Evolutionary conservation across 2,797 vertebrate genomes (phyloP).

Genomic region (Oreochromis mossambicus): DNA sequence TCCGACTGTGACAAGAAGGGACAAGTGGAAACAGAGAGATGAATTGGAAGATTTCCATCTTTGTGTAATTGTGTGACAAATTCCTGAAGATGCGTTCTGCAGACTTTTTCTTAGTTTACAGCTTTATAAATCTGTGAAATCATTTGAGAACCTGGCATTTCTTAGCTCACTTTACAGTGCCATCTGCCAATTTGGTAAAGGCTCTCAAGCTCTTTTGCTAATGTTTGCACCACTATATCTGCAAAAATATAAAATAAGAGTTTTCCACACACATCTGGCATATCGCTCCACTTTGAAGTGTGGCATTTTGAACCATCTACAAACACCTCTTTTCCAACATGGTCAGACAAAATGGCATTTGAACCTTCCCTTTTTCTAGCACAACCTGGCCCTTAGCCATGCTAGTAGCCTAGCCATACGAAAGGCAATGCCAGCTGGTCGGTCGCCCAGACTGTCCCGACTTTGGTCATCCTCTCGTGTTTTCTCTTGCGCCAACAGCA

Average conservation of each 20-base stretch:
- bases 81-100: neutral
- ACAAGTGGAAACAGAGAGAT: neutral
- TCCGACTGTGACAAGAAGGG: neutral
- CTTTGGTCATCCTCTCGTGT: neutral
- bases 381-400: neutral
- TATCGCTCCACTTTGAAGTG: neutral
- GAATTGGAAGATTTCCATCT: neutral
- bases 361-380: neutral
- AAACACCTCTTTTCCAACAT: neutral
- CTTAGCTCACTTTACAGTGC: neutral
- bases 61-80: neutral
- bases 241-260: neutral
- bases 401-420: neutral
- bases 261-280: rapidly evolving
- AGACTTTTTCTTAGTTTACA: neutral
- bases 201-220: neutral
- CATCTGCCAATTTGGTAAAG: neutral
- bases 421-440: neutral
- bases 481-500: neutral
- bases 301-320: neutral
- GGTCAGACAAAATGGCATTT: neutral
- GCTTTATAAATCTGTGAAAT: neutral
- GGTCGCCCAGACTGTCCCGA: neutral
- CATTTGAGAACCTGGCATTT: neutral
- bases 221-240: neutral